Evolutionary conservation across 2,888 invertebrate genomes (phyloP).

Genomic region (Dilophus febrilis): DNA sequence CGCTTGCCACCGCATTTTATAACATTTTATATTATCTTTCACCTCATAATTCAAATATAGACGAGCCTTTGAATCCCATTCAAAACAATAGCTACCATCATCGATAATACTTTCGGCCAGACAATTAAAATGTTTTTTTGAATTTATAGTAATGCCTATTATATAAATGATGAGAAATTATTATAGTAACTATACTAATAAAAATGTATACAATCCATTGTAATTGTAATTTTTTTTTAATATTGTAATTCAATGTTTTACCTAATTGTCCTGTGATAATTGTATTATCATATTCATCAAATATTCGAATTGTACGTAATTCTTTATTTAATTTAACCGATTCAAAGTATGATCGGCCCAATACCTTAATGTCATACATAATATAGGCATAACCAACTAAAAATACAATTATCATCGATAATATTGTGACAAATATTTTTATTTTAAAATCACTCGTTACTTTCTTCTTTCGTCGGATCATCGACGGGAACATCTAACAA

Average conservation of each 20-base stretch:
- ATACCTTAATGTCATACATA: slow-evolving; percentile 64
- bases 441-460: slow-evolving; percentile 60
- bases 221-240: no score
- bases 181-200: no score
- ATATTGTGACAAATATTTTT: slow-evolving; percentile 59
- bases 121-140: slow-evolving; percentile 56
- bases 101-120: slow-evolving; percentile 38
- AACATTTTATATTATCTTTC: slow-evolving; percentile 55
- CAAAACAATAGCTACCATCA: slow-evolving; percentile 58
- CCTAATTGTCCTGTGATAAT: slow-evolving; percentile 50
- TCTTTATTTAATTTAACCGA: slow-evolving; percentile 69
- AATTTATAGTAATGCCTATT: slow-evolving; percentile 38
- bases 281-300: slow-evolving; percentile 50
- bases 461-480: slow-evolving; percentile 49
- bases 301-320: slow-evolving; percentile 54
- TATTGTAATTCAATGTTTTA: no score
- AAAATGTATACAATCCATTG: no score
- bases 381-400: slow-evolving; percentile 68
- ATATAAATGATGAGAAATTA: neutral
- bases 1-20: slow-evolving; percentile 69
- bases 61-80: slow-evolving; percentile 62
- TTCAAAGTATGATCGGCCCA: slow-evolving; percentile 67
- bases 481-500: slow-evolving; percentile 51
- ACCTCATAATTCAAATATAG: slow-evolving; percentile 48
- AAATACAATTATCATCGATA: slow-evolving; percentile 66